A percentile compares a stretch with the other conserved stretches of the same genome.
Conservation (phyloP, 2,797 vertebrate species). For the Poeciliopsis paucimaculata region DNA sequence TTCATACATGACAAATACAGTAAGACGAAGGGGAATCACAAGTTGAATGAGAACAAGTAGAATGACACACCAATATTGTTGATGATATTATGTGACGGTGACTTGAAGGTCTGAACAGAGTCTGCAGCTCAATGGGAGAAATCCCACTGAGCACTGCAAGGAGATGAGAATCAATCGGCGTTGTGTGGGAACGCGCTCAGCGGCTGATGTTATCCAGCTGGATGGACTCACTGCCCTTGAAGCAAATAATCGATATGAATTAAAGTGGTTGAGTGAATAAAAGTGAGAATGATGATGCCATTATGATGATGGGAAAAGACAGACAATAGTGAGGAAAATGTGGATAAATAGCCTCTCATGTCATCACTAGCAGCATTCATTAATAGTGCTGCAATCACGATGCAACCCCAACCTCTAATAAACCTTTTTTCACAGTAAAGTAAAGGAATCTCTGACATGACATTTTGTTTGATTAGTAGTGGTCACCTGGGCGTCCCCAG, state of each 20-base stretch:
- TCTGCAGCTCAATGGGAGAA: not conserved
- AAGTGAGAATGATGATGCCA: not conserved
- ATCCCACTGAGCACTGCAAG: too few relatives aligned
- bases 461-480: not conserved
- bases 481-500: slow-evolving; percentile 4
- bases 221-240: not conserved
- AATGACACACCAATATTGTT: not conserved
- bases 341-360: not conserved
- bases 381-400: not conserved
- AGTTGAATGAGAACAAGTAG: not conserved
- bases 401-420: too few relatives aligned
- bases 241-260: not conserved
- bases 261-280: not conserved
- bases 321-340: not conserved
- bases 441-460: not conserved
- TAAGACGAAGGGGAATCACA: not conserved
- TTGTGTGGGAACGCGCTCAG: too few relatives aligned
- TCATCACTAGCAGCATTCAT: not conserved
- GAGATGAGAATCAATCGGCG: too few relatives aligned
- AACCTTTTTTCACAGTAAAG: not conserved
- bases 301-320: not conserved
- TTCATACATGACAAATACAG: not conserved
- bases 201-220: not conserved
- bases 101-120: not conserved
- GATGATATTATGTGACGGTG: not conserved